phyloP scores from a whole-genome alignment of 2,888 invertebrate genomes.

The Scaptomyza tumidula region DNA sequence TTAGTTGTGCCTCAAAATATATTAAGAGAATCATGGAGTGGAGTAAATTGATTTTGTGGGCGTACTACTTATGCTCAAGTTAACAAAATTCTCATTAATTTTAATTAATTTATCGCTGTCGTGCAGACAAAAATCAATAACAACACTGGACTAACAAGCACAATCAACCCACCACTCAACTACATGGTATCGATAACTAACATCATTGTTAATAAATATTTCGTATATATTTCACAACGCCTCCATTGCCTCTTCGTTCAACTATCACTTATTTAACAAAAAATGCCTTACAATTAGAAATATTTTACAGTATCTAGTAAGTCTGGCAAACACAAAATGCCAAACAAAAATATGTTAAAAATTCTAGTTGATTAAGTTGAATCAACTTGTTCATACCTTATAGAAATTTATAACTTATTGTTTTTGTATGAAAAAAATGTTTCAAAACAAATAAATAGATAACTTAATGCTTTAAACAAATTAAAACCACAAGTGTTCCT shows the following conservation, averaged over 20 bases:
- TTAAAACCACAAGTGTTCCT: too few relatives aligned
- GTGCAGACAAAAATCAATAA: conserved; percentile 50
- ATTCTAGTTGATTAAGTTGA: too few relatives aligned
- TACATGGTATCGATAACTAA: conserved; percentile 4
- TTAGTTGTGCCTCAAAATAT: neutral
- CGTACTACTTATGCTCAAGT: conserved; percentile 29
- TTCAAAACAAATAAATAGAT: too few relatives aligned
- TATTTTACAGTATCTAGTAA: conserved; percentile 11
- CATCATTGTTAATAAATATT: neutral
- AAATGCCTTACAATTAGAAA: conserved; percentile 12
- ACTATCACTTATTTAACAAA: conserved; percentile 49
- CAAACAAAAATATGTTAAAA: neutral
- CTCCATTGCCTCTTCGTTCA: neutral
- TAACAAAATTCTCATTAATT: conserved; percentile 49
- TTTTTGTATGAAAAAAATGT: too few relatives aligned
- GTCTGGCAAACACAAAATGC: conserved; percentile 1
- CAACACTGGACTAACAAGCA: conserved; percentile 5
- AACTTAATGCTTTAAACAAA: too few relatives aligned
- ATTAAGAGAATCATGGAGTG: neutral
- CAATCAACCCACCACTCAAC: neutral
- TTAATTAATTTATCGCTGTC: conserved; percentile 45
- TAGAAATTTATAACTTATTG: too few relatives aligned
- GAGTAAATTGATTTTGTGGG: conserved; percentile 2
- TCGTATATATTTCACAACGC: too few relatives aligned
- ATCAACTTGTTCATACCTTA: conserved; percentile 4